Evolutionary conservation across 2,797 vertebrate species (phyloP).

Genomic region (Thaleichthys pacificus): DNA sequence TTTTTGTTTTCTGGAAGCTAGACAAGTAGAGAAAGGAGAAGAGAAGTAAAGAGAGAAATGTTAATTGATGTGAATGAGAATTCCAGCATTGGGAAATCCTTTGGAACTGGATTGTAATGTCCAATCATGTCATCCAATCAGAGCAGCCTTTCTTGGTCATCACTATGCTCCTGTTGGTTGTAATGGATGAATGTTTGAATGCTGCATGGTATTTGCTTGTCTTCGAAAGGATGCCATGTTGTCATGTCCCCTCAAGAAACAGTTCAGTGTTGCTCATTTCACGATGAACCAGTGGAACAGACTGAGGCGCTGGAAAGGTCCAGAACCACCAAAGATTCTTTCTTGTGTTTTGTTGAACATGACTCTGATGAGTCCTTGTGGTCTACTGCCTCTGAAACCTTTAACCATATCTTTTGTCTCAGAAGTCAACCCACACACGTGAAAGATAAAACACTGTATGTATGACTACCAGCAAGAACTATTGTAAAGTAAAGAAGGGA

Average conservation of each 20-base stretch:
- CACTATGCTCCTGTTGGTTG: background rate
- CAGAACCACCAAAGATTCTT: constrained; percentile 61
- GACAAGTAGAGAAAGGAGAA: constrained; percentile 18
- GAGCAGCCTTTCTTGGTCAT: background rate
- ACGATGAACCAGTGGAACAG: constrained; percentile 13
- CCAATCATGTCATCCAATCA: background rate
- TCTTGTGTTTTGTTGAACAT: constrained; percentile 22
- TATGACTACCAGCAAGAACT: background rate
- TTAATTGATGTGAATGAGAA: background rate
- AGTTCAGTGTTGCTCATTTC: constrained; percentile 33
- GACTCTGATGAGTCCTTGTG: constrained; percentile 22
- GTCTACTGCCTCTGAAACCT: constrained; percentile 38
- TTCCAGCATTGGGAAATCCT: background rate
- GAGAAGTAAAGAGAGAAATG: background rate
- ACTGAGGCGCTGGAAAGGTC: constrained; percentile 24
- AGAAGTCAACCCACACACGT: background rate
- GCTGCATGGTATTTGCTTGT: background rate
- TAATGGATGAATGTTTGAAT: background rate
- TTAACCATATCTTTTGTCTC: constrained; percentile 7
- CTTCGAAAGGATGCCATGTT: background rate
- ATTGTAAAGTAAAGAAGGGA: too few species aligned
- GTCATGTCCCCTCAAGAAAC: constrained; percentile 18
- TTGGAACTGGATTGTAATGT: background rate
- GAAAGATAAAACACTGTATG: background rate
- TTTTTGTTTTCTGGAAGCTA: constrained; percentile 33